phyloP scores from a whole-genome alignment of 2,113 vertebrate genomes.

The Onychostruthus taczanowskii region DNA sequence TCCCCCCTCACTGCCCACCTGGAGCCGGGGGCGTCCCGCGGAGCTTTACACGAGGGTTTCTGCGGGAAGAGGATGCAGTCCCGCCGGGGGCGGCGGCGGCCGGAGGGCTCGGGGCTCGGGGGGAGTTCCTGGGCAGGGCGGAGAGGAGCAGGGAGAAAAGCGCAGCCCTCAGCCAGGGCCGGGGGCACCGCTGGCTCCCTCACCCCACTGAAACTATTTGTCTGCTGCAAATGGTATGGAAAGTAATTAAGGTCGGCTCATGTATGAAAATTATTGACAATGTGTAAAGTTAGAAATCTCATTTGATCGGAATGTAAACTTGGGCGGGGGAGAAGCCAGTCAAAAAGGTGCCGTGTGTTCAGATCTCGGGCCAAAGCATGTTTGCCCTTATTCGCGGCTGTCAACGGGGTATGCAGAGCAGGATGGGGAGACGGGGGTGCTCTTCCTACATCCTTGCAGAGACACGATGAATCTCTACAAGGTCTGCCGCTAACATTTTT shows the following conservation, averaged over 20 bases:
- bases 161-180: not conserved
- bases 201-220: not conserved
- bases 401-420: not conserved
- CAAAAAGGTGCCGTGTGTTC: conserved; percentile 12
- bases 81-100: not conserved
- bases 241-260: conserved; percentile 16
- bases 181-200: not conserved
- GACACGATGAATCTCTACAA: not conserved
- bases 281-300: conserved; percentile 48
- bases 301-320: conserved; percentile 61
- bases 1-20: not conserved
- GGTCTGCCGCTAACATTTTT: not conserved
- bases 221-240: not conserved
- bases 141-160: not conserved
- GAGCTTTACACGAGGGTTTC: not conserved
- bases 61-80: not conserved
- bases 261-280: conserved; percentile 49
- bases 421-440: not conserved
- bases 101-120: not conserved
- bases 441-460: not conserved
- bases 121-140: not conserved
- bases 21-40: not conserved
- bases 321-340: conserved; percentile 8
- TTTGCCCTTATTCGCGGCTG: not conserved
- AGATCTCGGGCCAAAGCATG: conserved; percentile 41